A percentile compares a stretch with the other conserved stretches of the same genome.
Evolutionary conservation across 1,140 invertebrate species (phyloP).

Genomic region (Drosophila sp.): DNA sequence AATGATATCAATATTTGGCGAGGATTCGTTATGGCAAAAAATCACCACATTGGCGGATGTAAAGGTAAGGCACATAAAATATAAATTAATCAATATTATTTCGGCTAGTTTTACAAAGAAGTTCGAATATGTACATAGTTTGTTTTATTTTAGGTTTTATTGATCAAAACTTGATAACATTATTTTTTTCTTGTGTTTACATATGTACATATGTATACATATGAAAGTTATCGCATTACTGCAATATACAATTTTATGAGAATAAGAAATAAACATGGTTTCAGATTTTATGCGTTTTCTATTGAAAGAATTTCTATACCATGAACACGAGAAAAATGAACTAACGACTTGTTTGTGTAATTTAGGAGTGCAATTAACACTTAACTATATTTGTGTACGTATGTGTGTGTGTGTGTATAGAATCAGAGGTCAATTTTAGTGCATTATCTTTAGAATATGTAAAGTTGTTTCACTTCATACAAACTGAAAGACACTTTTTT

Average conservation of each 20-base stretch:
- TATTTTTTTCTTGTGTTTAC: slow-evolving; percentile 32
- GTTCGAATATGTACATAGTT: not conserved
- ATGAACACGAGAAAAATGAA: slow-evolving; percentile 3
- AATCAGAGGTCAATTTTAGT: not conserved
- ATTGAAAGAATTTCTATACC: slow-evolving; percentile 11
- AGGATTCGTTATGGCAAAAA: slow-evolving; percentile 80
- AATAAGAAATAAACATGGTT: not conserved
- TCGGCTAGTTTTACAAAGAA: no score
- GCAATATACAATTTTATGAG: not conserved
- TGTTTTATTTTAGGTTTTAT: slow-evolving; percentile 15
- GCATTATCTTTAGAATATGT: slow-evolving; percentile 4
- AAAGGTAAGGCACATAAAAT: slow-evolving; percentile 59
- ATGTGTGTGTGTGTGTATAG: not conserved
- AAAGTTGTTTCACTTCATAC: not conserved
- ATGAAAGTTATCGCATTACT: slow-evolving; percentile 39
- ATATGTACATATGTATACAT: slow-evolving; percentile 14
- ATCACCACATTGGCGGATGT: slow-evolving; percentile 79
- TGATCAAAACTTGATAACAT: no score
- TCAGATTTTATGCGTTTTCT: not conserved
- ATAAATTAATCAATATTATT: not conserved
- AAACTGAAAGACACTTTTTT: not conserved
- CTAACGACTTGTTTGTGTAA: slow-evolving; percentile 6
- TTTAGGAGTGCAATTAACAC: slow-evolving; percentile 12
- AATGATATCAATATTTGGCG: slow-evolving; percentile 82
- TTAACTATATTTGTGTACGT: not conserved